Evolutionary conservation across 92 coral and sea anemone species (phyloP), one percentile per base, ranked within the genome.

Genomic region (Isaurus tuberculatus): DNA sequence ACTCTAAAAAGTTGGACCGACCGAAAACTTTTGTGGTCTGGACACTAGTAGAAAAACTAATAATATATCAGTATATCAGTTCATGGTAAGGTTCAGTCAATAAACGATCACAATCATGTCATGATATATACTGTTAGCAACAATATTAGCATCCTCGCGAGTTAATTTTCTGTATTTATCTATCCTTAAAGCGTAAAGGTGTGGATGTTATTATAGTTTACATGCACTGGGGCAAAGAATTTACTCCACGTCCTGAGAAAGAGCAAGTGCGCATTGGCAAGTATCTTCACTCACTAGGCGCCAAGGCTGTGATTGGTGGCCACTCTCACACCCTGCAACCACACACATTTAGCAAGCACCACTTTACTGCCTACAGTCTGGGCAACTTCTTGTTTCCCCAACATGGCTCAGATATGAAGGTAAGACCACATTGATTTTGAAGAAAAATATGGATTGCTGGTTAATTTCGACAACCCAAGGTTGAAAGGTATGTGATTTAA

Each of bases 381-480:
- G 98, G 98, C n/a, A 91, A 93, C 86, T 91, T 93, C 72, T 51
- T 91, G 75, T 91, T 91, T 75, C 77, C 86, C 2, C 94, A 92
- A 40, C 48, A 44, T n/a, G 79, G 79, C 5, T 49, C 86, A 9
- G 8, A 0, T 28, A 26, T 73, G 5, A 2, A 17, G 20, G 79
- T 44, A 44, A 51, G 79, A 19, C 4, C 5, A 1, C 15, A 26
- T 67, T 67, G 32, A 2, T 9, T 64, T 64, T 29, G 10, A 5
- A 23, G 2, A n/a, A n/a, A 8, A 60, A 8, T n/a, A n/a, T n/a
- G n/a, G n/a, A n/a, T 58, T 58, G 11, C 11, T 40, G 46, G 46
- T 6, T 5, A 40, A 40, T 11, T 40, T 11, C 11, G 46, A 11
- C 46, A 0, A n/a, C n/a, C n/a, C 46, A 40, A 11, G 0, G 46